These are phyloP conservation scores for Epinephelus fuscoguttatus DNA, from an alignment of 2,113 vertebrate genomes.

Conservation along the genomic window DNA sequence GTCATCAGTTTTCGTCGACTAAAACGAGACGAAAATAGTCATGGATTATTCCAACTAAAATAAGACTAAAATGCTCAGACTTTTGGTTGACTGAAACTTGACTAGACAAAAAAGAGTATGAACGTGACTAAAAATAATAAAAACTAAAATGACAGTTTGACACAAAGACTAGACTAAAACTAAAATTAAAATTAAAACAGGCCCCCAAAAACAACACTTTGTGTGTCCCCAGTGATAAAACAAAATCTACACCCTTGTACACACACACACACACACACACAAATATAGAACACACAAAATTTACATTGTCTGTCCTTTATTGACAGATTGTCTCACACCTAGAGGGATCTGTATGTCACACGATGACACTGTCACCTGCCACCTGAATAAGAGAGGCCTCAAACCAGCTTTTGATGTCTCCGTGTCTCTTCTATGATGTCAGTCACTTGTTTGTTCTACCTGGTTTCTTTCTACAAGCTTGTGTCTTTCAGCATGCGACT, in stretches of 20 bases:
- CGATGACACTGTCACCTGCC: constrained; percentile 45
- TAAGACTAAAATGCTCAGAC: too few species aligned
- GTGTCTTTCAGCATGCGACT: constrained; percentile 62
- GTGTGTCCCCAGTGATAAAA: too few species aligned
- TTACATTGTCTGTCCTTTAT: not conserved
- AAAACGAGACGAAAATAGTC: too few species aligned
- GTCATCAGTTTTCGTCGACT: too few species aligned
- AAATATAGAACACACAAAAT: constrained; percentile 1
- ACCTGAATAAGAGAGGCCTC: constrained; percentile 20
- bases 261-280: constrained; percentile 10
- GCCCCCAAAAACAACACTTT: too few species aligned
- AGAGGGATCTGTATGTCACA: constrained; percentile 11
- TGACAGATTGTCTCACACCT: constrained; percentile 25
- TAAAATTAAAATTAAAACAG: too few species aligned
- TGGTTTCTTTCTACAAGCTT: constrained; percentile 46
- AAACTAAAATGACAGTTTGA: too few species aligned
- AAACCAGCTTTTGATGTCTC: constrained; percentile 32
- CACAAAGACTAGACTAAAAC: too few species aligned
- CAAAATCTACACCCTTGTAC: not conserved
- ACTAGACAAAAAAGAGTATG: too few species aligned
- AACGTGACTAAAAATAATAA: too few species aligned
- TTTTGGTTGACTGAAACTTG: too few species aligned
- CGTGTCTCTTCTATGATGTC: constrained; percentile 48
- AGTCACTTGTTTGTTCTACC: constrained; percentile 52
- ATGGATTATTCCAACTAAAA: too few species aligned